Evolutionary conservation across 2,113 vertebrate species (phyloP), one percentile per base, ranked within the genome.

Genomic region (Oryzias curvinotus): DNA sequence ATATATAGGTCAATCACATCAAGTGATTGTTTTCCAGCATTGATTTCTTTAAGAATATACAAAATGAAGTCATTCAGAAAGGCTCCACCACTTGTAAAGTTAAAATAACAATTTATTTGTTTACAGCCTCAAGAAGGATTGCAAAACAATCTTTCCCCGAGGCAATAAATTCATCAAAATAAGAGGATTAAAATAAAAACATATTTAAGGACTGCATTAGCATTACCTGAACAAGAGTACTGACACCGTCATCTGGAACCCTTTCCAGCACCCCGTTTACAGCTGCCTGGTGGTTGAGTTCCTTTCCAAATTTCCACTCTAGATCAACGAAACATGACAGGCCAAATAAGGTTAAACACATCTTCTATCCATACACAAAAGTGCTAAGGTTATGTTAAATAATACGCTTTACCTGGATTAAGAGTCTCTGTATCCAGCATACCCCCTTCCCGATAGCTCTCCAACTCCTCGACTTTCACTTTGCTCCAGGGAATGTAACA

Each of bases 401-500:
- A 52, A 42, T 0, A n/a, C 1, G 4, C 4, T 43, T 91, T 92
- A 98, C 97, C 96, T 92, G 96, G 91, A 85, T 94, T 93, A 45
- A 98, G 91, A 3, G 96, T 96, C 51, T 98, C 96, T 0, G 81
- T 81, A 54, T 99, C 97, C 77, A 99, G 73, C 87, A 96, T 93
- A 52, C 96, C 97, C 66, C 97, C 97, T 90, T 96, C 96, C 73
- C 92, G 93, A 76, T 95, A 97, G 77, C 90, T 91, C 56, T 95
- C 94, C 54, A 98, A 86, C 65, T 97, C 95, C 51, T 96, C 93
- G 18, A 92, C 86, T 81, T 96, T 99, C 52, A 96, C 94, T 91
- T 97, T 98, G 81, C 85, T 92, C 96, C 97, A 99, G 0, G 97
- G 97, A 80, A 99, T 90, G 70, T 97, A 99, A 54, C 96, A 97